Evolutionary conservation across 1,140 invertebrate species (phyloP).

Genomic region (Dreissena polymorpha): DNA sequence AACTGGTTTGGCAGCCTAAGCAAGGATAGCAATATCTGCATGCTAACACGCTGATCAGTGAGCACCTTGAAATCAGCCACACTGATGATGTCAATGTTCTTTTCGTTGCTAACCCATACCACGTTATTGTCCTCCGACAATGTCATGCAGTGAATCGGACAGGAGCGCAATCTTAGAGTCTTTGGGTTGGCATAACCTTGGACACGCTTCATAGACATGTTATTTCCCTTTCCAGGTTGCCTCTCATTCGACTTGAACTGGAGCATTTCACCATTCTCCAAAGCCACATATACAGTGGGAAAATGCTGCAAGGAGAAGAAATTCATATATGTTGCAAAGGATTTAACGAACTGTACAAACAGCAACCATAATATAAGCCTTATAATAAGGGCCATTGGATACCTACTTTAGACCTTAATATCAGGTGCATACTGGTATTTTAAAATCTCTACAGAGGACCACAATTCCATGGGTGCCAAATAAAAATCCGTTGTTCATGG

Average conservation of each 20-base stretch:
- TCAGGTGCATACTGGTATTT: too few relatives aligned
- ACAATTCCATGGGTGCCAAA: too few relatives aligned
- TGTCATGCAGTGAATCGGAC: slow-evolving; percentile 14
- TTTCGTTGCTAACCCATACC: slow-evolving; percentile 23
- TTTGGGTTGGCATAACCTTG: slow-evolving; percentile 21
- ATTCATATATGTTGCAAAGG: too few relatives aligned
- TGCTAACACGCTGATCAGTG: slow-evolving; percentile 24
- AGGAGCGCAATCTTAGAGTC: slow-evolving; percentile 8
- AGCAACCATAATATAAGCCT: too few relatives aligned
- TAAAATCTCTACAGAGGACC: too few relatives aligned
- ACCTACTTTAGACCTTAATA: too few relatives aligned
- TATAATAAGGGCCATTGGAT: too few relatives aligned
- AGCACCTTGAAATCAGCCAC: slow-evolving; percentile 32
- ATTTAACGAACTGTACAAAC: too few relatives aligned
- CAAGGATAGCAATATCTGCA: slow-evolving; percentile 22
- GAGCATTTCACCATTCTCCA: slow-evolving; percentile 2
- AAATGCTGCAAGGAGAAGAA: too few relatives aligned
- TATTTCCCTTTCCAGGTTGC: background rate
- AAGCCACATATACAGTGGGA: slow-evolving; percentile 19
- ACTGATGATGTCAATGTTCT: slow-evolving; percentile 36
- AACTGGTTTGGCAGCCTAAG: background rate
- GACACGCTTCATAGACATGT: slow-evolving; percentile 10
- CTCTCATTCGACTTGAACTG: background rate
- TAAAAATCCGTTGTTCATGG: too few relatives aligned
- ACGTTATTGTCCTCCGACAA: slow-evolving; percentile 6